Conservation (phyloP, 2,113 vertebrate genomes). For the Ptyas mucosa region DNA sequence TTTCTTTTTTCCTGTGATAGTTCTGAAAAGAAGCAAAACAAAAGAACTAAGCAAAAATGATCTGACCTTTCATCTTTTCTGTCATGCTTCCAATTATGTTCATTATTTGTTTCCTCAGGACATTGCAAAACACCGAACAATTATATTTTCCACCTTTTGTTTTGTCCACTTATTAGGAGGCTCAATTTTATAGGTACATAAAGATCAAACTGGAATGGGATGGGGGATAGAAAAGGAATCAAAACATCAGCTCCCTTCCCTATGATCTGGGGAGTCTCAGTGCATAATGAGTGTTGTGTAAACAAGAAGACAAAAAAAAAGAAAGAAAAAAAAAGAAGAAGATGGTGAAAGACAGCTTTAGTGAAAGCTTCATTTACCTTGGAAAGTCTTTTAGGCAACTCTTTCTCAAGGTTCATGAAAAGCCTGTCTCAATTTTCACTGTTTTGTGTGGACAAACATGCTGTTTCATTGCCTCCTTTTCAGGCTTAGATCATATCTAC, state of each 20-base stretch:
- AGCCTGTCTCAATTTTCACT: slow-evolving; percentile 30
- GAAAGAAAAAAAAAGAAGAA: too few relatives aligned
- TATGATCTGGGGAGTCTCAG: slow-evolving; percentile 35
- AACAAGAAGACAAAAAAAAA: not conserved
- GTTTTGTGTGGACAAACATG: slow-evolving; percentile 31
- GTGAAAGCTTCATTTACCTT: slow-evolving; percentile 39
- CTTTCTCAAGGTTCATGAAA: slow-evolving; percentile 25
- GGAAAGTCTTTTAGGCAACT: slow-evolving; percentile 29
- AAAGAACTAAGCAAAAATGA: slow-evolving; percentile 7
- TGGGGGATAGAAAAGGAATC: not conserved
- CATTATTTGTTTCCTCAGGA: slow-evolving; percentile 28
- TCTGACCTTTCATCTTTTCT: slow-evolving; percentile 15
- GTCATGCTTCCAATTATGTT: slow-evolving; percentile 11
- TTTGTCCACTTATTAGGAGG: slow-evolving; percentile 40
- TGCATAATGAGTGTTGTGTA: slow-evolving; percentile 43
- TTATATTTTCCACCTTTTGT: slow-evolving; percentile 18
- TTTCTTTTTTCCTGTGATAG: not conserved
- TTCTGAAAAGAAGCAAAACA: slow-evolving; percentile 17
- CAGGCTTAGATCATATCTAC: slow-evolving; percentile 16
- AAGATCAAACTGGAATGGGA: not conserved
- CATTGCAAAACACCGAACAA: not conserved
- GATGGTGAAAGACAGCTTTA: slow-evolving; percentile 33
- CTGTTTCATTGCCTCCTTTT: slow-evolving; percentile 10
- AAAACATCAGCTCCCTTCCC: slow-evolving; percentile 25
- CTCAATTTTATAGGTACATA: slow-evolving; percentile 26